Conservation (phyloP, 2,888 invertebrate species). For the Mythimna loreyi region DNA sequence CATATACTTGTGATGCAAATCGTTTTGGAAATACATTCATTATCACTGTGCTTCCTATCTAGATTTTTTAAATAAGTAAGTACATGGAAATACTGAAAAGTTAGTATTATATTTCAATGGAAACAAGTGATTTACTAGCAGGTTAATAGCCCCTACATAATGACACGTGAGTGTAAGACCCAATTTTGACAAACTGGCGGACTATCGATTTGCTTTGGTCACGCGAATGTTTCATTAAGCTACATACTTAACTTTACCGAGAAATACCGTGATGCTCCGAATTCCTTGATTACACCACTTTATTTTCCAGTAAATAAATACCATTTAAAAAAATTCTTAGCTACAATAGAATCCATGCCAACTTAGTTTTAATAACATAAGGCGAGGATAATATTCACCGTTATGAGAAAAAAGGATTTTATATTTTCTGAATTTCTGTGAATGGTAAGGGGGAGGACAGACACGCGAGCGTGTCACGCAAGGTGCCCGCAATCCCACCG, state of each 20-base stretch:
- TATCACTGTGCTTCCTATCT: no score
- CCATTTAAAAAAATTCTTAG: not conserved
- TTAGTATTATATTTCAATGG: not conserved
- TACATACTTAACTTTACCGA: constrained; percentile 25
- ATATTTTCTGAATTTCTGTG: constrained; percentile 31
- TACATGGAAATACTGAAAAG: no score
- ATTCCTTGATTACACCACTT: constrained; percentile 33
- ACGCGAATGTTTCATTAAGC: constrained; percentile 47
- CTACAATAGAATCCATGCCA: not conserved
- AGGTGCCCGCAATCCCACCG: constrained; percentile 44
- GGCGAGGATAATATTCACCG: constrained; percentile 15
- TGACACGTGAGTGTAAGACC: constrained; percentile 7
- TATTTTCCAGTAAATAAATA: constrained; percentile 27
- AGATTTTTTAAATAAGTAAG: no score
- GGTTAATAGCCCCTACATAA: not conserved
- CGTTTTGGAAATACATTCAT: no score
- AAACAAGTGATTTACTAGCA: not conserved
- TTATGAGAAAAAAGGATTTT: constrained; percentile 13
- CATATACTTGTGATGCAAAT: no score
- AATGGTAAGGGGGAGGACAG: constrained; percentile 13
- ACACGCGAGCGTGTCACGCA: constrained; percentile 53
- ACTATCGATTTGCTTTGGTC: constrained; percentile 49
- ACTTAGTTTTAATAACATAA: constrained; percentile 8
- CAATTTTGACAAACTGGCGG: constrained; percentile 31
- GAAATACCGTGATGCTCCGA: constrained; percentile 27